phyloP scores from a whole-genome alignment of 2,113 vertebrate species.

The Acanthisitta chloris region DNA sequence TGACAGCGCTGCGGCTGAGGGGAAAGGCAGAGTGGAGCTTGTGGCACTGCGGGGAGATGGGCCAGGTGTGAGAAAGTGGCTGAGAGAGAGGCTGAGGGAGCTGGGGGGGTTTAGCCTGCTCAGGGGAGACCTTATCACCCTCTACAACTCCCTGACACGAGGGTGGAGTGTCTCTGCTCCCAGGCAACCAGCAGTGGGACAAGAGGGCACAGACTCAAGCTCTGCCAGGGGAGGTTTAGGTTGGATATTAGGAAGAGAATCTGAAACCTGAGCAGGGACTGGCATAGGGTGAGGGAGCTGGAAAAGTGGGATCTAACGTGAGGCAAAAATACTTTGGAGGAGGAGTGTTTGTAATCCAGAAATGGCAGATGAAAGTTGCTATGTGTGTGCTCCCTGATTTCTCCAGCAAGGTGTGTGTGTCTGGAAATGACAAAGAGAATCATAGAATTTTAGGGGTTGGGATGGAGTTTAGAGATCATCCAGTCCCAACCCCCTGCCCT shows the following conservation, averaged over 20 bases:
- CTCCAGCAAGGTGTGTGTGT: too few species aligned
- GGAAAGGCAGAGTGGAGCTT: not conserved
- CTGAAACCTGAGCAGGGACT: rapidly evolving
- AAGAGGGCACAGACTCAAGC: too few species aligned
- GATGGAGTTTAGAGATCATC: too few species aligned
- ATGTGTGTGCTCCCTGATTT: rapidly evolving
- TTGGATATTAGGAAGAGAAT: too few species aligned
- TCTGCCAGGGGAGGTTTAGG: too few species aligned
- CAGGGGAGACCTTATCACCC: too few species aligned
- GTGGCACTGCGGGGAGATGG: not conserved
- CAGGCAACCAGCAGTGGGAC: too few species aligned
- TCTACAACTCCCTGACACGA: too few species aligned
- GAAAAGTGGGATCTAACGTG: not conserved
- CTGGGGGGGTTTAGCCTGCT: not conserved
- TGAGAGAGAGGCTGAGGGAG: not conserved
- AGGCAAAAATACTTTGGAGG: rapidly evolving
- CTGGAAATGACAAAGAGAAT: not conserved
- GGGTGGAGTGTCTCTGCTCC: too few species aligned
- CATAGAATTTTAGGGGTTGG: too few species aligned
- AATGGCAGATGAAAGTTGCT: not conserved
- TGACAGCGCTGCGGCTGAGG: not conserved
- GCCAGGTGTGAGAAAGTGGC: not conserved
- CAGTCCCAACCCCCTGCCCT: too few species aligned
- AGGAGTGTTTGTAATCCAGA: not conserved
- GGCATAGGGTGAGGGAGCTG: not conserved